phyloP scores from a whole-genome alignment of 2,797 vertebrate genomes.

The Saxicola maurus region DNA sequence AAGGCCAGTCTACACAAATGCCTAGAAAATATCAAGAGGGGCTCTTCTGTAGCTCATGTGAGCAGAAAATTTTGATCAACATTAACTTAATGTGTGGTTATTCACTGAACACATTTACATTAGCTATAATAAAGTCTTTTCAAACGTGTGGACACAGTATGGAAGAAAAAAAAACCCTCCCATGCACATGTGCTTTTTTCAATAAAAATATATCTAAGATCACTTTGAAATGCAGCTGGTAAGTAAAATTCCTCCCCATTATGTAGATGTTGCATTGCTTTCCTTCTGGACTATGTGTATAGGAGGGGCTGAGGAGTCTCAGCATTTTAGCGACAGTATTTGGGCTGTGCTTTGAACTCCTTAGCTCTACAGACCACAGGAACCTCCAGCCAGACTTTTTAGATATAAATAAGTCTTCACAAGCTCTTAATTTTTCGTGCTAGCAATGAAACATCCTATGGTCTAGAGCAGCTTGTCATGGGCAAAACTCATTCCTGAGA shows the following conservation, averaged over 20 bases:
- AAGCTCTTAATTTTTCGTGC: neutral
- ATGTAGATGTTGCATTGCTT: neutral
- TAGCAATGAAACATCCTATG: neutral
- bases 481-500: neutral
- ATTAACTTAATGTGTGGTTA: neutral
- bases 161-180: neutral
- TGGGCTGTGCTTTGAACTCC: neutral
- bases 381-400: neutral
- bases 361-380: neutral
- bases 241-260: neutral
- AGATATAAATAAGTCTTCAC: neutral
- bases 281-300: neutral
- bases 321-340: neutral
- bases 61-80: neutral
- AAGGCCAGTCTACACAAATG: neutral
- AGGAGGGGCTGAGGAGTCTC: neutral
- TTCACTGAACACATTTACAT: neutral
- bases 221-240: constrained; percentile 4
- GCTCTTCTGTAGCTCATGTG: neutral
- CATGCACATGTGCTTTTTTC: neutral
- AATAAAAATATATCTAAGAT: neutral
- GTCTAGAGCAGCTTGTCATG: neutral
- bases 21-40: neutral
- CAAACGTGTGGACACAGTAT: neutral
- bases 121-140: neutral